Conservation (phyloP, 2,113 vertebrate species). For the Micromys minutus region DNA sequence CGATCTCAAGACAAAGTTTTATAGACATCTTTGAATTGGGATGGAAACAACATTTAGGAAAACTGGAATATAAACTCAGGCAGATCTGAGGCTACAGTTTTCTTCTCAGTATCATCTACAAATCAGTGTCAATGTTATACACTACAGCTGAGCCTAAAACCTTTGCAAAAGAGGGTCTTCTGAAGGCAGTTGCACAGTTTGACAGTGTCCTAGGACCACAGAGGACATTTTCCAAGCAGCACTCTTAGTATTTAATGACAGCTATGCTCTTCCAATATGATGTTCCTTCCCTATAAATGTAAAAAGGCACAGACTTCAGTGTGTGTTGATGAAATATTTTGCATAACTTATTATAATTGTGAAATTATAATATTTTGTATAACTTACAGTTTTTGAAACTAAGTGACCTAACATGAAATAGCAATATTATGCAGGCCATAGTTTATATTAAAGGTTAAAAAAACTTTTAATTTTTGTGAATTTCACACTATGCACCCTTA, state of each 20-base stretch:
- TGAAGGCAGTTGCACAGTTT: not conserved
- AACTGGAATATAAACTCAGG: slow-evolving; percentile 25
- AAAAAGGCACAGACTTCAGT: not conserved
- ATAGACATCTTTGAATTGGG: slow-evolving; percentile 8
- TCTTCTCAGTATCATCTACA: slow-evolving; percentile 22
- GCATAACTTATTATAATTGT: not conserved
- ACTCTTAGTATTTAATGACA: not conserved
- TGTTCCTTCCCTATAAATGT: not conserved
- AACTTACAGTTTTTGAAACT: not conserved
- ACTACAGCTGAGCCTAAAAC: not conserved
- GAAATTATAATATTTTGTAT: no score
- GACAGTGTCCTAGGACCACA: not conserved
- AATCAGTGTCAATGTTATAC: slow-evolving; percentile 32
- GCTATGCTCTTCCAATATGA: not conserved
- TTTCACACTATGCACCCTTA: not conserved
- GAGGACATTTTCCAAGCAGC: not conserved
- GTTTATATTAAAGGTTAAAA: not conserved
- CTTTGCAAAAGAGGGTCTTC: not conserved
- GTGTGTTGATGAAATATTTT: not conserved
- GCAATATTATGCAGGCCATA: not conserved
- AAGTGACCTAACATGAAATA: not conserved
- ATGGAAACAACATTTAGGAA: slow-evolving; percentile 1
- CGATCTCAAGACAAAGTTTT: slow-evolving; percentile 42
- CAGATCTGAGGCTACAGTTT: not conserved
- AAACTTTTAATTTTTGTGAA: not conserved